phyloP scores from a whole-genome alignment of 2,888 invertebrate species.

The Ophioninae sp. region DNA sequence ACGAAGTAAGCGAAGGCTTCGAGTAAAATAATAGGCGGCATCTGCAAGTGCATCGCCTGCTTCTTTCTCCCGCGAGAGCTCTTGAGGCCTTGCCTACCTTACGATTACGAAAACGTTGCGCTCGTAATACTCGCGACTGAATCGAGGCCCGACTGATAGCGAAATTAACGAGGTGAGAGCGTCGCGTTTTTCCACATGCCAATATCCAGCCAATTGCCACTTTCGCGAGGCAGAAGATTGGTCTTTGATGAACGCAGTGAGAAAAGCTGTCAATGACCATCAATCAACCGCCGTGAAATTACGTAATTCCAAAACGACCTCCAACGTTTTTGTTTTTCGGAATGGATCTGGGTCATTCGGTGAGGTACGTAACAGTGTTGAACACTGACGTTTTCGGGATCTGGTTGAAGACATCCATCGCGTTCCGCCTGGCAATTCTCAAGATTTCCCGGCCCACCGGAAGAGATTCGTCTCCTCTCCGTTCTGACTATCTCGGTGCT shows the following conservation, averaged over 20 bases:
- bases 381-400: constrained; percentile 7
- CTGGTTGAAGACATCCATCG: constrained; percentile 16
- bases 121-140: constrained; percentile 50
- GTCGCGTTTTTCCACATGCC: constrained; percentile 2
- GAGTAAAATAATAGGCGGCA: constrained; percentile 42
- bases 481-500: not conserved
- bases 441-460: constrained; percentile 44
- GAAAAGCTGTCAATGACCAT: not conserved
- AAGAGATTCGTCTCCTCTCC: constrained; percentile 48
- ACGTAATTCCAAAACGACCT: not conserved
- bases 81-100: constrained; percentile 57
- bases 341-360: not conserved
- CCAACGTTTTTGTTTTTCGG: not conserved
- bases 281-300: not conserved
- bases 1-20: constrained; percentile 37
- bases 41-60: constrained; percentile 58
- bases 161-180: constrained; percentile 15
- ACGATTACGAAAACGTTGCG: constrained; percentile 61
- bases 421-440: constrained; percentile 58
- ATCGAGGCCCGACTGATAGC: constrained; percentile 20
- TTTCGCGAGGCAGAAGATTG: not conserved
- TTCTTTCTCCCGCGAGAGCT: constrained; percentile 40
- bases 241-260: not conserved
- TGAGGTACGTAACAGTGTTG: not conserved
- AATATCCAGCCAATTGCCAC: not conserved